phyloP scores from a whole-genome alignment of 2,797 vertebrate species.

The Xenopus petersii region DNA sequence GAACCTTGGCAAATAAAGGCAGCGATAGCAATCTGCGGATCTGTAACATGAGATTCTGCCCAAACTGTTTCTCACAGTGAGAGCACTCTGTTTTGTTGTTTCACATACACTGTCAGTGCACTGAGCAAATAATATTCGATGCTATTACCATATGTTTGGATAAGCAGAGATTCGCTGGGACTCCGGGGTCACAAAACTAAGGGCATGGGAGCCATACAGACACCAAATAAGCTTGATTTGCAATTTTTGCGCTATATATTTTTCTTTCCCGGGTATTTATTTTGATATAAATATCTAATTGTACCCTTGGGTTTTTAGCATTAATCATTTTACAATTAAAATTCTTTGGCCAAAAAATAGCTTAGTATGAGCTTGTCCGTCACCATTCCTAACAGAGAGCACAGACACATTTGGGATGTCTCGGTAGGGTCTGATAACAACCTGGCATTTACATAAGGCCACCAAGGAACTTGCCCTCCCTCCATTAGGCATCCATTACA shows the following conservation, averaged over 20 bases:
- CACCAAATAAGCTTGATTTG: slow-evolving; percentile 29
- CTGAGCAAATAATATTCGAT: slow-evolving; percentile 39
- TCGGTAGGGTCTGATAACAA: not conserved
- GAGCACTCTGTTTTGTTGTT: slow-evolving; percentile 32
- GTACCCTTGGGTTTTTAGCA: slow-evolving; percentile 2
- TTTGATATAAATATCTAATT: slow-evolving; percentile 24
- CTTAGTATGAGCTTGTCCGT: not conserved
- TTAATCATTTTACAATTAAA: slow-evolving; percentile 26
- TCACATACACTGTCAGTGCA: slow-evolving; percentile 47
- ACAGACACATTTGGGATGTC: not conserved
- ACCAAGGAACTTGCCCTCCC: not conserved
- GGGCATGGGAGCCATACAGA: slow-evolving; percentile 41
- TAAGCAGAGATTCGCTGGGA: slow-evolving; percentile 33
- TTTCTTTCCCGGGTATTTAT: not conserved
- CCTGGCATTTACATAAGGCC: not conserved
- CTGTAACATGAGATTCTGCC: slow-evolving; percentile 34
- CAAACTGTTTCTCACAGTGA: slow-evolving; percentile 47
- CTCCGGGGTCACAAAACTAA: slow-evolving; percentile 38
- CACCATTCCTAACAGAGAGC: not conserved
- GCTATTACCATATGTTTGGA: slow-evolving; percentile 45
- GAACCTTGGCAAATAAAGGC: slow-evolving; percentile 45
- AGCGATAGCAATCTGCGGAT: slow-evolving; percentile 44
- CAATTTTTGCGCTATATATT: slow-evolving; percentile 20
- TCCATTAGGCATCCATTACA: no score
- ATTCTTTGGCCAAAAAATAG: slow-evolving; percentile 16